Conservation (phyloP, 2,113 vertebrate species). For the Carassius carassius region DNA sequence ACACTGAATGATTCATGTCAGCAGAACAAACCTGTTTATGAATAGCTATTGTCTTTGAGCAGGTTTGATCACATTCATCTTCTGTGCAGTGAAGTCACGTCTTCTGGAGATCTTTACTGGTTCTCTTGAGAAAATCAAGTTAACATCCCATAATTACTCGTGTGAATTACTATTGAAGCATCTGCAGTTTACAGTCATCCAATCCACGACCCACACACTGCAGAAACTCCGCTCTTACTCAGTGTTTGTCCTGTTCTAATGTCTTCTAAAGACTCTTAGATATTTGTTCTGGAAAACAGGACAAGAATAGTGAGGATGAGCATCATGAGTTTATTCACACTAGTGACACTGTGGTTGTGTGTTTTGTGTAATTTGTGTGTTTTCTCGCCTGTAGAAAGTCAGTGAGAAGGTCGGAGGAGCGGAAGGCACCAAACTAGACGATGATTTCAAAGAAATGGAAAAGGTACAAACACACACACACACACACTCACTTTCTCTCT, state of each 20-base stretch:
- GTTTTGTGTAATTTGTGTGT: slow-evolving; percentile 16
- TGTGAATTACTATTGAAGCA: neutral
- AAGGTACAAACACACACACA: slow-evolving; percentile 10
- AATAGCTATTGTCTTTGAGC: neutral
- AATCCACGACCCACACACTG: neutral
- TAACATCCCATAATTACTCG: neutral
- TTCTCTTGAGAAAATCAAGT: neutral
- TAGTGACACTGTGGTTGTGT: slow-evolving; percentile 19
- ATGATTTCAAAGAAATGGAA: slow-evolving; percentile 58
- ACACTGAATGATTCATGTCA: neutral
- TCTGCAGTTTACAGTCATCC: neutral
- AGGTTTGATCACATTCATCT: neutral
- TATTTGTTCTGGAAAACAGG: neutral
- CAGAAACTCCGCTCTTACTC: neutral
- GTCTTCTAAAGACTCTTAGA: too few species aligned
- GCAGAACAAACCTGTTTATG: neutral
- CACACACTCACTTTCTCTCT: too few species aligned
- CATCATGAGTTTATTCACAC: too few species aligned
- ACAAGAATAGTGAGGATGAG: too few species aligned
- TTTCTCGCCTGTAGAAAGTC: slow-evolving; percentile 41
- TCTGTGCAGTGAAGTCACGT: neutral
- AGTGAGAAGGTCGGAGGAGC: slow-evolving; percentile 57
- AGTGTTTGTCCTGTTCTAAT: neutral
- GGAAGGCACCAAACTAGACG: slow-evolving; percentile 53
- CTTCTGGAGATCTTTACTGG: neutral